phyloP scores from a whole-genome alignment of 2,113 vertebrate species.

The Silurus glanis region DNA sequence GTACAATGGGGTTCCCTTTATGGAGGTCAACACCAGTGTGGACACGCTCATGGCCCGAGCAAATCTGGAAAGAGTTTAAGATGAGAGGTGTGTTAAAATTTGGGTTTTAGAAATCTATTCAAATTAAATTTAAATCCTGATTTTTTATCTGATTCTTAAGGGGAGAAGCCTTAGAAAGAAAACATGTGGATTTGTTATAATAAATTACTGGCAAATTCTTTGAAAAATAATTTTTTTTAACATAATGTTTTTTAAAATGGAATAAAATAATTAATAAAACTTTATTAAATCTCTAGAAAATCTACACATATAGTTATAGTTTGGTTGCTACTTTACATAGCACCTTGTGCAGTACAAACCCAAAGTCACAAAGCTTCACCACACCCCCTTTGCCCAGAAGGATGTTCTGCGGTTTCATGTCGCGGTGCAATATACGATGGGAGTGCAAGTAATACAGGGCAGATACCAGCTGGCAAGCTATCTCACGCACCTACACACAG shows the following conservation, averaged over 20 bases:
- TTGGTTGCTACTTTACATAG: conserved; percentile 5
- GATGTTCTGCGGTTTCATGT: conserved; percentile 98
- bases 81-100: background rate
- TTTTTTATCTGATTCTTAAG: background rate
- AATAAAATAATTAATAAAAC: too few species aligned
- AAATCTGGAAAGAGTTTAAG: conserved; percentile 75
- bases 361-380: conserved; percentile 96
- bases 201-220: background rate
- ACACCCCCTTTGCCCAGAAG: conserved; percentile 87
- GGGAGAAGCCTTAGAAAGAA: background rate
- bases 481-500: conserved; percentile 77
- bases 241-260: too few species aligned
- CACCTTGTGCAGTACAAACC: conserved; percentile 70
- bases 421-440: conserved; percentile 93
- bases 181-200: background rate
- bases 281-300: background rate
- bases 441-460: conserved; percentile 96
- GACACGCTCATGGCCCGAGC: conserved; percentile 93
- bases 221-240: background rate
- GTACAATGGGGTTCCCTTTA: conserved; percentile 96
- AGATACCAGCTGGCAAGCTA: conserved; percentile 93
- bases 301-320: background rate
- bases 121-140: conserved; percentile 11
- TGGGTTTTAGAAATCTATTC: background rate
- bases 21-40: conserved; percentile 92